A percentile compares a stretch with the other conserved stretches of the same genome.
phyloP scores from a whole-genome alignment of 2,113 vertebrate genomes.

The Alligator mississippiensis region DNA sequence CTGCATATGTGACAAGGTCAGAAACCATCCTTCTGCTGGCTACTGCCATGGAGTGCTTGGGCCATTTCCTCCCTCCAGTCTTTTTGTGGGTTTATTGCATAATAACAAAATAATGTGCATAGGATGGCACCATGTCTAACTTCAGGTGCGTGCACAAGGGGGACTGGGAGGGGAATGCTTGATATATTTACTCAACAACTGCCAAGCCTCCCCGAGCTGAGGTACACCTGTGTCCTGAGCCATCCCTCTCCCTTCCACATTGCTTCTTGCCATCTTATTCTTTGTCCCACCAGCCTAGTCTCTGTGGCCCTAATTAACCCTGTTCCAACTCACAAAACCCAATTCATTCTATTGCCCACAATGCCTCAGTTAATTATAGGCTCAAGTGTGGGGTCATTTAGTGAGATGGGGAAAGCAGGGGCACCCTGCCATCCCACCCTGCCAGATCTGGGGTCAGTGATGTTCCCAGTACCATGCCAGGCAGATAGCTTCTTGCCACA shows the following conservation, averaged over 20 bases:
- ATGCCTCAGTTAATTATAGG: background rate
- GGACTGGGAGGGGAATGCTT: background rate
- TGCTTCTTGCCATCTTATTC: background rate
- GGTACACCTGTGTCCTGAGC: fast-evolving
- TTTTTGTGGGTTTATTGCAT: background rate
- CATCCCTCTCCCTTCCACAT: background rate
- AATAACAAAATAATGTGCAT: fast-evolving
- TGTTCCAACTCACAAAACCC: background rate
- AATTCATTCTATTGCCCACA: background rate
- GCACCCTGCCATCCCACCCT: background rate
- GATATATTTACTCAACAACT: background rate
- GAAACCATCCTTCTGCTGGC: background rate
- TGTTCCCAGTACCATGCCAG: background rate
- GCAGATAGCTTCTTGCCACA: fast-evolving
- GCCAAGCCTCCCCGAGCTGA: background rate
- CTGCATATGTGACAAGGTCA: background rate
- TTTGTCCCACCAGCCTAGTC: background rate
- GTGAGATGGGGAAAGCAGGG: background rate
- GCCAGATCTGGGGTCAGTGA: background rate
- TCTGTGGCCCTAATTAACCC: background rate
- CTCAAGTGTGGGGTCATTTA: fast-evolving
- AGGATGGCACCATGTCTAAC: background rate
- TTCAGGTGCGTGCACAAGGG: background rate
- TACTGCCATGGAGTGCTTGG: background rate
- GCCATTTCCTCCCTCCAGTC: background rate